Evolutionary conservation across 2,797 vertebrate genomes (phyloP), one percentile per base, ranked within the genome.

Genomic region (Gastrophryne carolinensis): DNA sequence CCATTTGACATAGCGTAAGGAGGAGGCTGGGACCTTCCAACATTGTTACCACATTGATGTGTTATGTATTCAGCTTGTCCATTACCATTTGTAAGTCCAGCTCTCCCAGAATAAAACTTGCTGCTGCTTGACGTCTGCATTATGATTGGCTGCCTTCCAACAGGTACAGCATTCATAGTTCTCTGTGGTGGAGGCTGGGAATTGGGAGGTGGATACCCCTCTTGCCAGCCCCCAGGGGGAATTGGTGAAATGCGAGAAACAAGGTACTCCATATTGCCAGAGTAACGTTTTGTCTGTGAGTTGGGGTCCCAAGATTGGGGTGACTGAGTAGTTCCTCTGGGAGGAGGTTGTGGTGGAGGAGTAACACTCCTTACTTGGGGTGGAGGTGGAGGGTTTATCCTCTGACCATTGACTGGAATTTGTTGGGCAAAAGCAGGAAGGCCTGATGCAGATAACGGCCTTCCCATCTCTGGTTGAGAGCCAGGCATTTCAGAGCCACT

Each of bases 321-420:
- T 12, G 94, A 90, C 15, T 94, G 89, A 63, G 94, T 91, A 11
- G 91, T 87, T 26, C 92, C 87, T 2, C 94, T 93, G 79, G 73
- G 73, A 47, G 74, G 74, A 73, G 91, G 89, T 1, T 95, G 94
- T 26, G 97, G 91, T 26, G 91, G 91, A 19, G 89, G 94, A 9
- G 96, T 98, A 81, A 96, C 93, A 26, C 96, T 98, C 81, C 95
- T 92, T 71, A 97, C 93, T 89, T 97, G 97, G 5, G 95, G 95
- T 0, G 93, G 92, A 72, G 95, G 89, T 0, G 92, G 95, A n/a
- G 95, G 93, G 73, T 97, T 99, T 68, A 91, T 94, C 81, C 97
- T 89, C 81, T 97, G 97, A 80, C 84, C 90, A 0, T 89, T 93
- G 5, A 84, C 85, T 24, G 92, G 86, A 82, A 95, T 95, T 82